A percentile compares a stretch with the other conserved stretches of the same genome.
These are phyloP conservation scores for Whitmania pigra DNA, from an alignment of 1,140 invertebrate genomes.

Conservation along the genomic window DNA sequence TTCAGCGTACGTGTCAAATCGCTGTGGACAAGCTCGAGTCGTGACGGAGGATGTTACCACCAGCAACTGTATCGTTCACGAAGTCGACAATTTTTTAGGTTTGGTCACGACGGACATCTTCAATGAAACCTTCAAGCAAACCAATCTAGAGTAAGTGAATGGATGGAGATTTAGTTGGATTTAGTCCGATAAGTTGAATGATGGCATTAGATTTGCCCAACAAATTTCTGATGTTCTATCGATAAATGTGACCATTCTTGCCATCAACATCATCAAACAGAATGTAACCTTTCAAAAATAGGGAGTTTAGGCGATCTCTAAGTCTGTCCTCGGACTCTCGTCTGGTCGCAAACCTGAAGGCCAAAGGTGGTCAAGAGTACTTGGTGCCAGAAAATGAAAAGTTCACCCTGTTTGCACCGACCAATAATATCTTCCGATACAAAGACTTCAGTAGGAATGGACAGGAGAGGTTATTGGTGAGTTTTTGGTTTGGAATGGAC, in stretches of 20 bases:
- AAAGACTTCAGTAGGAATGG: not conserved
- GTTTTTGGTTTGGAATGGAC: no score
- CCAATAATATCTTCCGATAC: not conserved
- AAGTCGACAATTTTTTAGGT: constrained; percentile 54
- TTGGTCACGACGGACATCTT: constrained; percentile 41
- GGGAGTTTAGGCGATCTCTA: not conserved
- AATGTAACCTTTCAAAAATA: not conserved
- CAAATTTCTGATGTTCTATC: no score
- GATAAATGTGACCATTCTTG: no score
- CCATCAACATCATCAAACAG: not conserved
- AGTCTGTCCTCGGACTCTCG: not conserved
- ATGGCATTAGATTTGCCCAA: no score
- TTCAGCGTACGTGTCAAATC: constrained; percentile 34
- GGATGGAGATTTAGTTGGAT: no score
- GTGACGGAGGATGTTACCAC: constrained; percentile 33
- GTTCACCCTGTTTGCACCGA: constrained; percentile 4
- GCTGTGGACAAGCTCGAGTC: constrained; percentile 31
- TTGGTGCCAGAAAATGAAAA: not conserved
- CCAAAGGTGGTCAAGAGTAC: not conserved
- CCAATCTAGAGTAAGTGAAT: not conserved
- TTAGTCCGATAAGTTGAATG: no score
- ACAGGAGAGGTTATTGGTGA: no score
- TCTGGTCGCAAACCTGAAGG: not conserved
- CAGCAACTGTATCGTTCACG: constrained; percentile 52
- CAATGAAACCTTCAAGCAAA: not conserved